phyloP scores from a whole-genome alignment of 2,888 invertebrate genomes.

The Holacanthella duospinosa region DNA sequence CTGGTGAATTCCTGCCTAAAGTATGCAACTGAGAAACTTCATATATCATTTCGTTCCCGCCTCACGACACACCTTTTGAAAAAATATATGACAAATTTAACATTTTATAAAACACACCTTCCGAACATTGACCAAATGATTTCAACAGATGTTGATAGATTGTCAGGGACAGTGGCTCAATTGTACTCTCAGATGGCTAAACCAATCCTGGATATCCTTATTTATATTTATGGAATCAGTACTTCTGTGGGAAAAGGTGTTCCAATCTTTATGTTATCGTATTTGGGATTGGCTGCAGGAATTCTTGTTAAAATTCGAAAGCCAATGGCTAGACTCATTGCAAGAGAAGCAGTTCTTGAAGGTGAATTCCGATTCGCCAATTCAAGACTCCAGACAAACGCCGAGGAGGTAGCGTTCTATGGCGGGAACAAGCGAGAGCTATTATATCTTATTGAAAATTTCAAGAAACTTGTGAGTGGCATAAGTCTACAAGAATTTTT shows the following conservation, averaged over 20 bases:
- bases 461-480: constrained; percentile 71
- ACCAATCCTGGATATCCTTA: constrained; percentile 84
- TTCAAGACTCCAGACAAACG: constrained; percentile 88
- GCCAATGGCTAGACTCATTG: constrained; percentile 81
- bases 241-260: constrained; percentile 74
- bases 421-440: constrained; percentile 64
- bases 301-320: constrained; percentile 74
- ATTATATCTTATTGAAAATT: constrained; percentile 73
- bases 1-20: constrained; percentile 86
- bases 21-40: constrained; percentile 88
- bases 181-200: constrained; percentile 94
- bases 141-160: constrained; percentile 93
- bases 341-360: constrained; percentile 91
- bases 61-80: constrained; percentile 76
- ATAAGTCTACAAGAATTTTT: no score
- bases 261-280: constrained; percentile 75
- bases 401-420: constrained; percentile 76
- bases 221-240: constrained; percentile 83
- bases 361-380: constrained; percentile 97
- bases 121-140: constrained; percentile 91
- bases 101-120: constrained; percentile 93
- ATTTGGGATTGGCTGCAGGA: constrained; percentile 75
- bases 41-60: constrained; percentile 78
- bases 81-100: constrained; percentile 86
- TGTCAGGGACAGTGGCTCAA: constrained; percentile 89